Evolutionary conservation across 2,797 vertebrate species (phyloP).

Genomic region (Podargus strigoides): DNA sequence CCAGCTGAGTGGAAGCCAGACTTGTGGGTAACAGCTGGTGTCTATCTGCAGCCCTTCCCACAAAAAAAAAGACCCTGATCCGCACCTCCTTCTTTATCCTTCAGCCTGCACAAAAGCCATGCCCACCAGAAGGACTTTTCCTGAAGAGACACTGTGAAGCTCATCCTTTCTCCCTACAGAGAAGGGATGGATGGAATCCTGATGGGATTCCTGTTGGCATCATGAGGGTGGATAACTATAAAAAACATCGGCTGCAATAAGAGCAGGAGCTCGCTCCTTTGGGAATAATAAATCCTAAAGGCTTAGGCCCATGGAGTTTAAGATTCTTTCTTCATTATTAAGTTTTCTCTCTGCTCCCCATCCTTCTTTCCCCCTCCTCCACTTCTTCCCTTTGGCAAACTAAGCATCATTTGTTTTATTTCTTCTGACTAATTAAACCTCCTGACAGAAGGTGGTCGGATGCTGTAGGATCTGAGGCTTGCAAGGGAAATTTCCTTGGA

Average conservation of each 20-base stretch:
- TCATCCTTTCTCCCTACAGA: neutral
- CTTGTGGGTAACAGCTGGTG: neutral
- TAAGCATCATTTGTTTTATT: neutral
- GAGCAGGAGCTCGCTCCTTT: fast-evolving
- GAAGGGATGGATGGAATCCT: neutral
- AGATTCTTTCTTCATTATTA: neutral
- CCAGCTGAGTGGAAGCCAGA: neutral
- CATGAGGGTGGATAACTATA: neutral
- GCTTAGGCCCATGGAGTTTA: neutral
- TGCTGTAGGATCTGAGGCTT: neutral
- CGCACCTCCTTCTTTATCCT: neutral
- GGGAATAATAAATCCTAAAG: neutral
- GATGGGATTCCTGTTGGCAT: neutral
- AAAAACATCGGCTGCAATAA: neutral
- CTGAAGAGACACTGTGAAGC: neutral
- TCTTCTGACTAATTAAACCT: slow-evolving; percentile 30
- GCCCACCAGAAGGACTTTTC: neutral
- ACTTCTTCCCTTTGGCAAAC: neutral
- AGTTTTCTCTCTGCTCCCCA: neutral
- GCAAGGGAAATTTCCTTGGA: neutral
- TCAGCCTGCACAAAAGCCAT: neutral
- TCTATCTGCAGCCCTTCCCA: neutral
- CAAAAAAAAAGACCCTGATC: neutral
- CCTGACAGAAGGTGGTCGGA: neutral
- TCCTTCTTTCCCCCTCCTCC: neutral